Percentiles rank a stretch among this genome's conserved stretches.
Evolutionary conservation across 2,797 vertebrate genomes (phyloP).

Genomic region (Chrosomus eos): DNA sequence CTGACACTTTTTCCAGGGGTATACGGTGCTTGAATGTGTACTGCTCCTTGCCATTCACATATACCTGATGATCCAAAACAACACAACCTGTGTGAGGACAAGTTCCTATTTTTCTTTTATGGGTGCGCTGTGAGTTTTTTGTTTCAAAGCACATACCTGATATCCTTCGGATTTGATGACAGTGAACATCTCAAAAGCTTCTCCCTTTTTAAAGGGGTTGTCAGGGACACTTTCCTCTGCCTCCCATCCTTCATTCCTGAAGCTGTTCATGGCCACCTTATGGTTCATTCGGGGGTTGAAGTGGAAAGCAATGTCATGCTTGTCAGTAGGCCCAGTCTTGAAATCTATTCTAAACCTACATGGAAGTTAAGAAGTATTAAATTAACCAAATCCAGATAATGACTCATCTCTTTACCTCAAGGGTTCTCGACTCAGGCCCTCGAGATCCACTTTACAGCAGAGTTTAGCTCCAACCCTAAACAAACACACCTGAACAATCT

Average conservation of each 20-base stretch:
- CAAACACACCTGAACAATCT: no score
- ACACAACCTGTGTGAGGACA: background rate
- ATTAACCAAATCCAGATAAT: no score
- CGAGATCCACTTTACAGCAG: no score
- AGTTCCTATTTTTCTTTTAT: background rate
- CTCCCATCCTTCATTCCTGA: slow-evolving; percentile 8
- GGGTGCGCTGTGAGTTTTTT: no score
- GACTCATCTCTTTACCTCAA: no score
- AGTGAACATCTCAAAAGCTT: no score
- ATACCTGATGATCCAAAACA: slow-evolving; percentile 6
- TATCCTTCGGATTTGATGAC: slow-evolving; percentile 28
- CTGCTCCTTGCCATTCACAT: background rate
- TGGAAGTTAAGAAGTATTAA: background rate
- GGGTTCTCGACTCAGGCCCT: no score
- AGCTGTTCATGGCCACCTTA: slow-evolving; percentile 26
- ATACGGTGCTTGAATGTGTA: slow-evolving; percentile 44
- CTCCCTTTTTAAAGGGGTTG: no score
- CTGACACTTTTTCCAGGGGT: slow-evolving; percentile 27
- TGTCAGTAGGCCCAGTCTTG: background rate
- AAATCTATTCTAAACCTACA: slow-evolving; percentile 37
- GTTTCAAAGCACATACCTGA: slow-evolving; percentile 1
- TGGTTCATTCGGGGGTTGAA: slow-evolving; percentile 11
- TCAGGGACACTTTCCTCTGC: background rate
- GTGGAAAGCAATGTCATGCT: slow-evolving; percentile 46
- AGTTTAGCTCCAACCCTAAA: no score